Percentiles rank a stretch among this genome's conserved stretches.
phyloP scores from a whole-genome alignment of 2,113 vertebrate species.

The Urocynchramus pylzowi region DNA sequence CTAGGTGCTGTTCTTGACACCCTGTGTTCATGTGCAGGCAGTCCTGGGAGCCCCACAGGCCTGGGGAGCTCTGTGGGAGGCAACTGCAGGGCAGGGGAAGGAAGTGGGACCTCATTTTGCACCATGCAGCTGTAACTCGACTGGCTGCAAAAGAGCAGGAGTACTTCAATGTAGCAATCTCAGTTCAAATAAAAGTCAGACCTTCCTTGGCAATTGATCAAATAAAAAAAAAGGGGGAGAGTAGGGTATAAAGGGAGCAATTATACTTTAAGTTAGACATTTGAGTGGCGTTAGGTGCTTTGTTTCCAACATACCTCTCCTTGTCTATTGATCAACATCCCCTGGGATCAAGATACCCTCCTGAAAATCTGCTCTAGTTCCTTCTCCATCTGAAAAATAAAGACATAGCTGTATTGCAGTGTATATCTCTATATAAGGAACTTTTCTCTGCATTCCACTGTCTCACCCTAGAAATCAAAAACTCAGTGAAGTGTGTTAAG shows the following conservation, averaged over 20 bases:
- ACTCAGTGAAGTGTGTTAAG: conserved; percentile 10
- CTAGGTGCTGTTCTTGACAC: neutral
- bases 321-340: neutral
- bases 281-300: neutral
- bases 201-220: neutral
- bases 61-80: neutral
- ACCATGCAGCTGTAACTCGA: neutral
- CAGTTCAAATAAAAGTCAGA: neutral
- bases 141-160: neutral
- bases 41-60: neutral
- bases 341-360: neutral
- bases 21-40: neutral
- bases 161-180: neutral
- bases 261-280: neutral
- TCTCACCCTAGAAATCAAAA: conserved; percentile 6
- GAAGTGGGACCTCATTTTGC: neutral
- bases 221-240: neutral
- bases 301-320: neutral
- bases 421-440: conserved; percentile 7
- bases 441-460: neutral
- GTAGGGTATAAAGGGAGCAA: neutral
- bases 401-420: neutral
- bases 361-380: conserved; percentile 7
- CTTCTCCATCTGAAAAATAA: conserved; percentile 8
- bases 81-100: neutral